phyloP scores from a whole-genome alignment of 2,888 invertebrate genomes.

The Orthonevra nobilis region DNA sequence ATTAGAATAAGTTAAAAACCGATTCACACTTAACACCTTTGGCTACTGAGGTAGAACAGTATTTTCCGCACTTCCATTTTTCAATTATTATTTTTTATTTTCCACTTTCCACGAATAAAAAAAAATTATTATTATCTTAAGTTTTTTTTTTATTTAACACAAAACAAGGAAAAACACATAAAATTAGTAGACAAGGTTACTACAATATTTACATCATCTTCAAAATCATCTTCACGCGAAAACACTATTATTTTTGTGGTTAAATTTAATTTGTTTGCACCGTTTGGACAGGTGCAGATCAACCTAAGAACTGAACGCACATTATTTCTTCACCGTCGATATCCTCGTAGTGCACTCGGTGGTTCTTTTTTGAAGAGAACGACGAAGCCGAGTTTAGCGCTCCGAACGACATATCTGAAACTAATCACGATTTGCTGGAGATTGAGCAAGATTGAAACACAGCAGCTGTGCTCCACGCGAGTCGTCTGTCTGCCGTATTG shows the following conservation, averaged over 20 bases:
- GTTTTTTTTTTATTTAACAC: slow-evolving; percentile 6
- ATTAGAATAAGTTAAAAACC: not conserved
- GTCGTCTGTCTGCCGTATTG: slow-evolving; percentile 29
- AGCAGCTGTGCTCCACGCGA: slow-evolving; percentile 33
- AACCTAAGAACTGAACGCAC: slow-evolving; percentile 63
- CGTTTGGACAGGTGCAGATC: slow-evolving; percentile 14
- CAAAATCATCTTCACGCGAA: slow-evolving; percentile 29
- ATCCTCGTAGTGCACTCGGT: slow-evolving; percentile 67
- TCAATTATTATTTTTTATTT: not conserved
- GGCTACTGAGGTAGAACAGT: slow-evolving; percentile 46
- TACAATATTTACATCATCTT: slow-evolving; percentile 28
- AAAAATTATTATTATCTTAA: not conserved
- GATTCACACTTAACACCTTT: slow-evolving; percentile 39
- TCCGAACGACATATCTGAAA: slow-evolving; percentile 57
- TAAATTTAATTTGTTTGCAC: slow-evolving; percentile 1
- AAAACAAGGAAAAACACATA: slow-evolving; percentile 19
- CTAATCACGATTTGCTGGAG: slow-evolving; percentile 52
- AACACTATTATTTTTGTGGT: slow-evolving; percentile 9
- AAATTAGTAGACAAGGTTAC: slow-evolving; percentile 27
- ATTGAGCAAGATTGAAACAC: slow-evolving; percentile 51
- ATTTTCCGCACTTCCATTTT: slow-evolving; percentile 53
- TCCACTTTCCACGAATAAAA: not conserved
- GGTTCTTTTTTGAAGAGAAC: slow-evolving; percentile 49
- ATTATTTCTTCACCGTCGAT: slow-evolving; percentile 58
- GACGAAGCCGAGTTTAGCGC: slow-evolving; percentile 28